Conservation (phyloP, 2,888 invertebrate genomes). For the Bombylius discolor region DNA sequence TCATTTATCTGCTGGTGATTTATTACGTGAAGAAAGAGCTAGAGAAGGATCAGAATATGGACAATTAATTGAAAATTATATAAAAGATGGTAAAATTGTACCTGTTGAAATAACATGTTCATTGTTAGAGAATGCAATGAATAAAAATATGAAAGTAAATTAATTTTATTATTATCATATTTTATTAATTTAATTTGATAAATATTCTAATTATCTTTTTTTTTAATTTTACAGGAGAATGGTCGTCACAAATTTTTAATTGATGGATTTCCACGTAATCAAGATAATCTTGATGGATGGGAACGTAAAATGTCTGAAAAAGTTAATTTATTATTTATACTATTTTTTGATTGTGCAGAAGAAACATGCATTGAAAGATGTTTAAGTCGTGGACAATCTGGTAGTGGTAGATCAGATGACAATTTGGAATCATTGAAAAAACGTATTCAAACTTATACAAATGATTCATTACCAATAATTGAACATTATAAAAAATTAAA, state of each 20-base stretch:
- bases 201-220: neutral
- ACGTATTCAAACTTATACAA: conserved; percentile 71
- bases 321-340: conserved; percentile 68
- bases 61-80: conserved; percentile 83
- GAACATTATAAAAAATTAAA: conserved; percentile 58
- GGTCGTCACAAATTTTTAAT: conserved; percentile 70
- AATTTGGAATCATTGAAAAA: conserved; percentile 79
- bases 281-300: conserved; percentile 96
- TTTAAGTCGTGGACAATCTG: conserved; percentile 70
- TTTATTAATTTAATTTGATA: neutral
- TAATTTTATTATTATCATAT: neutral
- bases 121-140: conserved; percentile 75
- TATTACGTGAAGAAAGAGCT: conserved; percentile 80
- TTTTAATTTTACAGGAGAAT: conserved; percentile 35
- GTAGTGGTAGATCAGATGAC: conserved; percentile 89
- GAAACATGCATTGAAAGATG: conserved; percentile 78
- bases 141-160: conserved; percentile 21
- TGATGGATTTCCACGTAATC: conserved; percentile 96
- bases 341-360: conserved; percentile 83
- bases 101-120: conserved; percentile 97
- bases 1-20: conserved; percentile 84
- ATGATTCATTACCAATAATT: conserved; percentile 83
- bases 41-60: conserved; percentile 77
- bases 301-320: conserved; percentile 68
- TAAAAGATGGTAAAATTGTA: conserved; percentile 87